A percentile compares a stretch with the other conserved stretches of the same genome.
These are phyloP conservation scores for Sussaba pulchella DNA, from an alignment of 2,888 invertebrate genomes.

Conservation along the genomic window DNA sequence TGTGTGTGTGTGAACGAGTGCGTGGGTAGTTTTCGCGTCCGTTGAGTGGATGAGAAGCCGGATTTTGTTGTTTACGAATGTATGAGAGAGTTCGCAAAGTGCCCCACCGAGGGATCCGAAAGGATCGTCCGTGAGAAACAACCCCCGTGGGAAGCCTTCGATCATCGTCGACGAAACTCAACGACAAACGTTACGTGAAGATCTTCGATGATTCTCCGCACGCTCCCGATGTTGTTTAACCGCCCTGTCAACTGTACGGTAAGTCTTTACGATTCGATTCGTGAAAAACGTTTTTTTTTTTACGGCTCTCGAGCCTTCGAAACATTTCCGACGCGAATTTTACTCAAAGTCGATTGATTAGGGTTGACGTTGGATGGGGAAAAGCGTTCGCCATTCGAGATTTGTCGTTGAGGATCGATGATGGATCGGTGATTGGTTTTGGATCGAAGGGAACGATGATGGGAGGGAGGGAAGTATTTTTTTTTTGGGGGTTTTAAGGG, in stretches of 20 bases:
- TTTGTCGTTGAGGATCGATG: neutral
- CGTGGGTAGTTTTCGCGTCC: neutral
- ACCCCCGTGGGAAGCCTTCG: constrained; percentile 55
- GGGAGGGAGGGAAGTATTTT: too few species aligned
- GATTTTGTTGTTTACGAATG: too few species aligned
- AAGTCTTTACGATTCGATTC: constrained; percentile 1
- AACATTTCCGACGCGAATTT: neutral
- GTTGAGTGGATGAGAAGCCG: too few species aligned
- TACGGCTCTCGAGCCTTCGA: neutral
- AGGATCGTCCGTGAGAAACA: constrained; percentile 30
- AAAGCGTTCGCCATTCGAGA: constrained; percentile 12
- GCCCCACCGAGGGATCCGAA: constrained; percentile 46
- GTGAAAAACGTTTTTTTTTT: too few species aligned
- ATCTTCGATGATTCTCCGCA: neutral
- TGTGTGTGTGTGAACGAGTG: neutral
- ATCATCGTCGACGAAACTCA: constrained; percentile 24
- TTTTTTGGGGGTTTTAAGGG: neutral
- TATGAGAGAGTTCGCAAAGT: constrained; percentile 27
- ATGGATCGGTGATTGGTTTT: neutral
- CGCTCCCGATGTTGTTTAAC: too few species aligned
- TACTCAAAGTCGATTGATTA: neutral
- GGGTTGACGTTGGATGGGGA: neutral
- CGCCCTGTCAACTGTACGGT: constrained; percentile 11
- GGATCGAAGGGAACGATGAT: neutral
- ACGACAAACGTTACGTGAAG: constrained; percentile 9